A percentile compares a stretch with the other conserved stretches of the same genome.
phyloP scores from a whole-genome alignment of 2,888 invertebrate genomes.

The Arrhopalites spinosus region DNA sequence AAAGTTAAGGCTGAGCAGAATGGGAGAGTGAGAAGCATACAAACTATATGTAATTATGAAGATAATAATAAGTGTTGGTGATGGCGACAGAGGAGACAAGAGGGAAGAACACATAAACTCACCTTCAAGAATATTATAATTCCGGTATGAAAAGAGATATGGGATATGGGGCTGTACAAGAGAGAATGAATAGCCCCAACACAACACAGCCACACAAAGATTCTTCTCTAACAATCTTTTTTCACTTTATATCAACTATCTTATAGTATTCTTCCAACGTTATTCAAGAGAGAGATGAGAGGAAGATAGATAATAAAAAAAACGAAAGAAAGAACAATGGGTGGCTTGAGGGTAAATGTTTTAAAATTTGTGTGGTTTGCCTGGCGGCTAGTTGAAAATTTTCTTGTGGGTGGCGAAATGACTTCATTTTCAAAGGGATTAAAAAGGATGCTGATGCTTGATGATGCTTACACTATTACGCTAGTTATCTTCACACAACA shows the following conservation, averaged over 20 bases:
- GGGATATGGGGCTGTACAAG: background rate
- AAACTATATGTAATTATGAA: conserved; percentile 20
- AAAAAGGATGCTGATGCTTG: conserved; percentile 55
- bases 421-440: conserved; percentile 56
- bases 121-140: conserved; percentile 11
- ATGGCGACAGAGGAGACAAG: conserved; percentile 26
- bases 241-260: background rate
- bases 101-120: conserved; percentile 15
- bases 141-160: background rate
- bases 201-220: too few species aligned
- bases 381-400: conserved; percentile 50
- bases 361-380: conserved; percentile 57
- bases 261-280: too few species aligned
- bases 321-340: conserved; percentile 50
- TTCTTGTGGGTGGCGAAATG: conserved; percentile 57
- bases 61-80: conserved; percentile 28
- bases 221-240: too few species aligned
- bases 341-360: conserved; percentile 54
- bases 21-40: background rate
- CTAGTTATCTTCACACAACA: conserved; percentile 37
- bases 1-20: background rate
- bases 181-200: background rate
- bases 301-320: conserved; percentile 9
- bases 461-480: conserved; percentile 54
- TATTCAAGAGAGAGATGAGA: background rate